Percentiles rank a stretch among this genome's conserved stretches.
These are phyloP conservation scores for Lumbricus terrestris DNA, from an alignment of 2,888 invertebrate genomes.

Conservation along the genomic window DNA sequence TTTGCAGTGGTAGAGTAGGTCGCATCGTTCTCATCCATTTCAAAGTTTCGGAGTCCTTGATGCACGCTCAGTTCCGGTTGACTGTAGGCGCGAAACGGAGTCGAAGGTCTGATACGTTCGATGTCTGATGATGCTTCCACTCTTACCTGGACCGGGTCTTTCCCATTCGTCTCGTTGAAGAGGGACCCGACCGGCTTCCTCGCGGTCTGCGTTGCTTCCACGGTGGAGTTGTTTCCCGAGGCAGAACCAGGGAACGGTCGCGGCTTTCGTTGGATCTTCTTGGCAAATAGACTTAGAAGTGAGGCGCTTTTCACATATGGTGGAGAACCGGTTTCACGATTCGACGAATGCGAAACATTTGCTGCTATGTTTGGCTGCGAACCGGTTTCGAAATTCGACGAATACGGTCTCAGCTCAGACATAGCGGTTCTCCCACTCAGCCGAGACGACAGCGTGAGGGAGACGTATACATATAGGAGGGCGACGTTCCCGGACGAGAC, in stretches of 20 bases:
- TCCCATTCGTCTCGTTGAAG: too few species aligned
- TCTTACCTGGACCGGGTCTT: neutral
- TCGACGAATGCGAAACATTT: neutral
- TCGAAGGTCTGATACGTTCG: neutral
- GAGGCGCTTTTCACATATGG: neutral
- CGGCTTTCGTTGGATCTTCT: too few species aligned
- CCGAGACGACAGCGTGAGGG: too few species aligned
- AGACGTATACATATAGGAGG: too few species aligned
- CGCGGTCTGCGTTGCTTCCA: too few species aligned
- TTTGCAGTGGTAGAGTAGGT: neutral
- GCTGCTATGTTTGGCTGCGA: neutral
- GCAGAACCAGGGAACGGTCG: too few species aligned
- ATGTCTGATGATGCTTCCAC: neutral
- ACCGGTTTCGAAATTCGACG: neutral
- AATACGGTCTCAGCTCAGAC: slow-evolving; percentile 7
- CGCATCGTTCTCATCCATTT: neutral
- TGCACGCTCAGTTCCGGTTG: neutral
- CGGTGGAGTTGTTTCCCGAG: too few species aligned
- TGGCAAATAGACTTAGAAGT: too few species aligned
- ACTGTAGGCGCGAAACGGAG: neutral
- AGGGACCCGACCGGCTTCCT: too few species aligned
- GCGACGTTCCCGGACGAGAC: too few species aligned
- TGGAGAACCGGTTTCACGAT: neutral
- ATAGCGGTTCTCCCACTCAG: too few species aligned
- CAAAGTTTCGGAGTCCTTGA: neutral